A percentile compares a stretch with the other conserved stretches of the same genome.
Evolutionary conservation across 2,888 invertebrate genomes (phyloP).

Genomic region (Eupeodes luniger): DNA sequence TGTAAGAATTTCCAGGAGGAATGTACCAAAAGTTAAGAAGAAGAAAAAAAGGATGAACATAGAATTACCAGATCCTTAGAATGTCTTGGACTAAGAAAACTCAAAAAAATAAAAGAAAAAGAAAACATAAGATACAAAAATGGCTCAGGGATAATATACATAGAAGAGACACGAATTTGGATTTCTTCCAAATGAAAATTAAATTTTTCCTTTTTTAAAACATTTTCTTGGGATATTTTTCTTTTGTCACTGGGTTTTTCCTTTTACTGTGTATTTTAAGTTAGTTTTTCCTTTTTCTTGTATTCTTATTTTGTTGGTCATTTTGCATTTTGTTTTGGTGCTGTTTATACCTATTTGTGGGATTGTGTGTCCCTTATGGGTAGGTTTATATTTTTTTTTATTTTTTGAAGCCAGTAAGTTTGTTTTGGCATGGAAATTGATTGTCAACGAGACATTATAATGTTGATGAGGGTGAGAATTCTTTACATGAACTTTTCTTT

Average conservation of each 20-base stretch:
- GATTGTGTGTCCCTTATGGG: conserved; percentile 26
- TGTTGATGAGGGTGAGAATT: conserved; percentile 40
- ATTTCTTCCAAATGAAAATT: conserved; percentile 73
- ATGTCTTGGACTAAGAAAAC: conserved; percentile 54
- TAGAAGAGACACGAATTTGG: conserved; percentile 62
- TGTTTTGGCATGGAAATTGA: conserved; percentile 60
- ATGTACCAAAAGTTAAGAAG: conserved; percentile 4
- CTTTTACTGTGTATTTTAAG: conserved; percentile 6
- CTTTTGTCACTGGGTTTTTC: conserved; percentile 49
- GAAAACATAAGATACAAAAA: conserved; percentile 12
- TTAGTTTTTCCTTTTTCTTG: neutral
- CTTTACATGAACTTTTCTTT: conserved; percentile 31
- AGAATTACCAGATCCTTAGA: conserved; percentile 63
- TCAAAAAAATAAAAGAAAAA: conserved; percentile 12
- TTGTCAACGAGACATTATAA: conserved; percentile 48
- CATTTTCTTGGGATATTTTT: conserved; percentile 53
- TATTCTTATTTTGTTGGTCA: conserved; percentile 8
- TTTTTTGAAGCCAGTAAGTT: conserved; percentile 18
- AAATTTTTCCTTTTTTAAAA: conserved; percentile 63
- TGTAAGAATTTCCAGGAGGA: conserved; percentile 52
- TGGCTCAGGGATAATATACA: conserved; percentile 41
- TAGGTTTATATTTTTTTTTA: conserved; percentile 11
- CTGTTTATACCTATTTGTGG: conserved; percentile 51
- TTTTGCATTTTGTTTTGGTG: conserved; percentile 36
- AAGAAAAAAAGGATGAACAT: conserved; percentile 30